phyloP scores from a whole-genome alignment of 2,113 vertebrate genomes.

The Astur gentilis region DNA sequence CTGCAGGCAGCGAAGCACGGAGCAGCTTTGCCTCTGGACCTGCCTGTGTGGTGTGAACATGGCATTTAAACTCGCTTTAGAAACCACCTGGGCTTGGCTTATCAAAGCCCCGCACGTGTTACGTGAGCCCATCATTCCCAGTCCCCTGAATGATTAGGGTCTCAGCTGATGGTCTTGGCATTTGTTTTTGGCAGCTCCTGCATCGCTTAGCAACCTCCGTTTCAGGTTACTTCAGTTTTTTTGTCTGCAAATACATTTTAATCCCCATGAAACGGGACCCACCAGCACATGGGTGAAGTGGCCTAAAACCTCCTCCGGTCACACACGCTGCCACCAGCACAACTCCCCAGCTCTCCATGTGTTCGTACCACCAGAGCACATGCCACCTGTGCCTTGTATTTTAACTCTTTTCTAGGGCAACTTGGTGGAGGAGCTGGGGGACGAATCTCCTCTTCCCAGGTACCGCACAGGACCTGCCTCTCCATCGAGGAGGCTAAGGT shows the following conservation, averaged over 20 bases:
- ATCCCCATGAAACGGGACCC: neutral
- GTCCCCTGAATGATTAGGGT: neutral
- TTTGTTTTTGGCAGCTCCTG: constrained; percentile 4
- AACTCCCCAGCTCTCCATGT: neutral
- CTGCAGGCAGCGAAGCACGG: neutral
- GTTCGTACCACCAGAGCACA: neutral
- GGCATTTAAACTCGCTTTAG: neutral
- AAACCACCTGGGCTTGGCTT: no score
- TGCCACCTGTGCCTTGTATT: neutral
- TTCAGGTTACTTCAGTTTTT: constrained; percentile 5
- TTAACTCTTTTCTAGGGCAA: neutral
- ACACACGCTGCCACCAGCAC: fast-evolving
- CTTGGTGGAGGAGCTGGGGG: neutral
- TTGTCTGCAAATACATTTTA: neutral
- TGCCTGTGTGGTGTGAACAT: fast-evolving
- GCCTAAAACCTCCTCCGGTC: neutral
- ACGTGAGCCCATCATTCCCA: neutral
- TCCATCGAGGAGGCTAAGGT: neutral
- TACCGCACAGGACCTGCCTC: neutral
- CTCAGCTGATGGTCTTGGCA: neutral
- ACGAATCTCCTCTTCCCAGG: neutral
- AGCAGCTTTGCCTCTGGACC: neutral
- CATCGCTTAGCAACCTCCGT: neutral
- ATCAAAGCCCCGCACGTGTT: neutral
- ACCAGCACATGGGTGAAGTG: neutral